These are phyloP conservation scores for Cancer borealis DNA, from an alignment of 2,888 invertebrate species.

Conservation along the genomic window DNA sequence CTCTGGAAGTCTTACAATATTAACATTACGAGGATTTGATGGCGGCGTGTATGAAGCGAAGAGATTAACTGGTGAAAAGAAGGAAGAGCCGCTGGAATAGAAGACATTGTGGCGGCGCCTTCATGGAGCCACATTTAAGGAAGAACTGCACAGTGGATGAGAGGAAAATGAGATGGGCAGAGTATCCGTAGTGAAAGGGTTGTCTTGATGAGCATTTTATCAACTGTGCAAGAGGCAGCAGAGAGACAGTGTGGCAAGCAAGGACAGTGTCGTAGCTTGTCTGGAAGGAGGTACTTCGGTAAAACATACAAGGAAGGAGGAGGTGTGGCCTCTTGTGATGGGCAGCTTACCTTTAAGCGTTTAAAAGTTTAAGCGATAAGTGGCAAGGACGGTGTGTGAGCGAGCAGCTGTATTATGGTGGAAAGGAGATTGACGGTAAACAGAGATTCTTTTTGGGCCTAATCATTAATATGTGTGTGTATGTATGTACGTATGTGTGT, in stretches of 20 bases:
- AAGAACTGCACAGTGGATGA: not conserved
- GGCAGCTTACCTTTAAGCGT: constrained; percentile 17
- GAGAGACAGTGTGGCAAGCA: not conserved
- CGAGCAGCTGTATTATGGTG: not conserved
- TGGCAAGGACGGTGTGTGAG: not conserved
- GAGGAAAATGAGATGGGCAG: not conserved
- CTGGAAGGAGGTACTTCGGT: not conserved
- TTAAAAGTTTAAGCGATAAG: not conserved
- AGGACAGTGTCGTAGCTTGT: not conserved
- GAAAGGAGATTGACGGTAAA: not conserved
- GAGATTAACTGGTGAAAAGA: not conserved
- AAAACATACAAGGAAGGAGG: not conserved
- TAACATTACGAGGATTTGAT: not conserved
- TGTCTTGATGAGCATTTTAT: not conserved
- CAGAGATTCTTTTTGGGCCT: not conserved
- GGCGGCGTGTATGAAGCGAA: not conserved
- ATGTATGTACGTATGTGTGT: not conserved
- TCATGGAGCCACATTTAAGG: not conserved
- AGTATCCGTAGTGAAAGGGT: not conserved
- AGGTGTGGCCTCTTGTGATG: not conserved
- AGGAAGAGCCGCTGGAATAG: not conserved
- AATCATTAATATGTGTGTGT: not conserved
- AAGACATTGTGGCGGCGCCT: not conserved
- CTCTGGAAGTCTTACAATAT: not conserved
- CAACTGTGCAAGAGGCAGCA: not conserved